Evolutionary conservation across 2,113 vertebrate species (phyloP), one percentile per base, ranked within the genome.

Genomic region (Struthidea cinerea): DNA sequence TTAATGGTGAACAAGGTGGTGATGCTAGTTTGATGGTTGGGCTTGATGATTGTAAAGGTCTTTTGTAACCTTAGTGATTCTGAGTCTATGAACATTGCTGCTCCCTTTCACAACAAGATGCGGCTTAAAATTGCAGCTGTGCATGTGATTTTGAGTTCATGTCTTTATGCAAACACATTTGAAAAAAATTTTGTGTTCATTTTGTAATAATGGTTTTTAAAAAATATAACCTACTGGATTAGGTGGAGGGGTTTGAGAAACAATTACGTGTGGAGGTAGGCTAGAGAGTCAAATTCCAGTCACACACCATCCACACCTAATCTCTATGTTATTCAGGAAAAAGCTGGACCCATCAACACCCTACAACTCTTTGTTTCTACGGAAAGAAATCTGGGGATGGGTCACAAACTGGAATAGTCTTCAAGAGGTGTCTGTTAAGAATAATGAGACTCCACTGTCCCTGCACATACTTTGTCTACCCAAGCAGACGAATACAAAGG

Each of bases 291-390:
- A 65, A 80, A 83, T 69, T 87, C 23, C 15, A 73, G 12, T 60
- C 15, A 50, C 16, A 50, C 1, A 42, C 1, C 12, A 11, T 50
- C 12, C 39, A 41, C 3, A 42, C 27, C 10, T 82, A 13, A 67
- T 64, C 6, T 53, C 11, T 32, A 39, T 7, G 4, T 39, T 15
- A 61, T 42, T 85, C 16, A 73, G 53, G 41, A 92, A 83, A 52
- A 71, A 28, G 7, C 2, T 41, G 27, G 37, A 65, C 18, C 10
- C 14, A 41, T 18, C 1, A 3, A 37, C 8, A 41, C 1, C 4
- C 5, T 47, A 0, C 33, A 59, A 50, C 7, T 84, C 22, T 39
- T 84, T 11, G 1, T 80, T 83, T 86, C 7, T 32, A 3, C 14
- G 7, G 12, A 60, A 80, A 61, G 37, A 61, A 76, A 64, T 20